Evolutionary conservation across 2,113 vertebrate species (phyloP).

Genomic region (Neotoma lepida): DNA sequence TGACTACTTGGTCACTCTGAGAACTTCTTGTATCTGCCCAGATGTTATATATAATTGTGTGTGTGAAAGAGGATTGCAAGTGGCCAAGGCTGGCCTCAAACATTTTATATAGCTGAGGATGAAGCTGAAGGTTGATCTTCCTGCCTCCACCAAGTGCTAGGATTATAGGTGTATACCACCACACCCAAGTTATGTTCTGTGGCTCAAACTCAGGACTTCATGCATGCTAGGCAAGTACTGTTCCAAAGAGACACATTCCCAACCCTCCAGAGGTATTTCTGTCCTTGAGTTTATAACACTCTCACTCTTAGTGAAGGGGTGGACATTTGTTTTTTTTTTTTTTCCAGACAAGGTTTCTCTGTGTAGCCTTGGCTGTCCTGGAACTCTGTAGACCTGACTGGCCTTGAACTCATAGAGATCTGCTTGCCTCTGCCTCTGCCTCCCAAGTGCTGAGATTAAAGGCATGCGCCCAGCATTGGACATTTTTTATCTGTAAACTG

Average conservation of each 20-base stretch:
- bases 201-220: not conserved
- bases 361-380: too few species aligned
- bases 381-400: too few species aligned
- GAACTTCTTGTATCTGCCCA: not conserved
- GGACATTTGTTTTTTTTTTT: not conserved
- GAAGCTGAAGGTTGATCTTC: not conserved
- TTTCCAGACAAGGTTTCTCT: too few species aligned
- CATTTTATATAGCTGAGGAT: not conserved
- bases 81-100: not conserved
- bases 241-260: not conserved
- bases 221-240: not conserved
- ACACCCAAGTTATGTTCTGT: not conserved
- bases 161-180: not conserved
- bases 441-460: too few species aligned
- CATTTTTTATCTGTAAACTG: conserved; percentile 35
- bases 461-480: too few species aligned
- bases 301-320: not conserved
- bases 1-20: conserved; percentile 3
- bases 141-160: not conserved
- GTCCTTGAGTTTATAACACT: conserved; percentile 19
- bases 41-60: not conserved
- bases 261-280: conserved; percentile 2
- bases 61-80: not conserved
- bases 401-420: too few species aligned
- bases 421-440: too few species aligned